These are phyloP conservation scores for Philereme vetulata DNA, from an alignment of 2,888 invertebrate genomes.

Conservation along the genomic window DNA sequence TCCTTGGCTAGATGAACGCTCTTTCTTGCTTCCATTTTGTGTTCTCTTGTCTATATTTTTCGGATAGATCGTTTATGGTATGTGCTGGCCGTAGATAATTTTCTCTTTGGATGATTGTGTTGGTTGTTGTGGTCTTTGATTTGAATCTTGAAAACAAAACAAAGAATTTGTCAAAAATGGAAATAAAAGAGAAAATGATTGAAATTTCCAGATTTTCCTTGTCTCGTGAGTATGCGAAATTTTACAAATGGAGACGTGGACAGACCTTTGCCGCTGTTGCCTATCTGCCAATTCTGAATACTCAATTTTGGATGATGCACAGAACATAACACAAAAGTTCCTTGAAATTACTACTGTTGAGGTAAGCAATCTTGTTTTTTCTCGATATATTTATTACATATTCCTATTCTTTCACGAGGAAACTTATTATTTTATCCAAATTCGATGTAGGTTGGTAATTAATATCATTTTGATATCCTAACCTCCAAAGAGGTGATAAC, in stretches of 20 bases:
- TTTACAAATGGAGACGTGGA: constrained; percentile 75
- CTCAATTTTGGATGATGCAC: constrained; percentile 66
- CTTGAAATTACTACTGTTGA: constrained; percentile 70
- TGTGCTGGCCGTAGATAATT: constrained; percentile 83
- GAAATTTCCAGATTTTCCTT: constrained; percentile 66
- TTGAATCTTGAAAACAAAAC: constrained; percentile 40
- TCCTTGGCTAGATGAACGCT: constrained; percentile 14
- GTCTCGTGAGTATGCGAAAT: constrained; percentile 59
- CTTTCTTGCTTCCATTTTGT: constrained; percentile 68
- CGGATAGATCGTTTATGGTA: constrained; percentile 78
- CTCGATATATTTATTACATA: not conserved
- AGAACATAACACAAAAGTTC: constrained; percentile 67
- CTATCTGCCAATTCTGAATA: constrained; percentile 70
- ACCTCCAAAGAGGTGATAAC: constrained; percentile 2
- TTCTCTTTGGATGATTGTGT: constrained; percentile 73
- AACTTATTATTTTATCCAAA: too few species aligned
- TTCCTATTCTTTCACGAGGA: not conserved
- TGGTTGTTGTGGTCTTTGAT: constrained; percentile 69
- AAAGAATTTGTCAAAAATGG: constrained; percentile 68
- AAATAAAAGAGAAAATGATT: constrained; percentile 49
- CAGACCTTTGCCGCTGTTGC: constrained; percentile 77
- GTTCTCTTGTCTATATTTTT: constrained; percentile 79
- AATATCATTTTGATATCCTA: not conserved
- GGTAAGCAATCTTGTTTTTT: constrained; percentile 47
- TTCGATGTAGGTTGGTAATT: too few species aligned